Evolutionary conservation across 2,888 invertebrate species (phyloP).

Genomic region (Zelleria hepariella): DNA sequence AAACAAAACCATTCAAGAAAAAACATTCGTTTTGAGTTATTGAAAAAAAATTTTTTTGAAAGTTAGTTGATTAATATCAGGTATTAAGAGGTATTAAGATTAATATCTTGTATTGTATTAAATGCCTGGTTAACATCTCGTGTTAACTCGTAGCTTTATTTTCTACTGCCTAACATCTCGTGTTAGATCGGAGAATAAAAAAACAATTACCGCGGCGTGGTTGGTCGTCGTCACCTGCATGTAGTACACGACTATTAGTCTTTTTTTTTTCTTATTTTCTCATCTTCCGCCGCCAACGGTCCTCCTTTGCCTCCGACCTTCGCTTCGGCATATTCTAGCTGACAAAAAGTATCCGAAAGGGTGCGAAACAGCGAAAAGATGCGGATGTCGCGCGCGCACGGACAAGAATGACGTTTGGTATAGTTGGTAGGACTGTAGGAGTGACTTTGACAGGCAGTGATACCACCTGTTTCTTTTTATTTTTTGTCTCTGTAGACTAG

Average conservation of each 20-base stretch:
- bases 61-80: constrained; percentile 6
- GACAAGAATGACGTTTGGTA: constrained; percentile 3
- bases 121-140: constrained; percentile 3
- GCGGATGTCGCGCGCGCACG: constrained; percentile 3
- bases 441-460: background rate
- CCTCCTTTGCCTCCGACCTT: background rate
- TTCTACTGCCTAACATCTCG: background rate
- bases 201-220: background rate
- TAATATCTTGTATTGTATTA: constrained; percentile 1
- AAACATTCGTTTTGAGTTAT: background rate
- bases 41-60: background rate
- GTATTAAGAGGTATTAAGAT: too few relatives aligned
- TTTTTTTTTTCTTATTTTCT: background rate
- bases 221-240: background rate
- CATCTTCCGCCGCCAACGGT: background rate
- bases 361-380: background rate
- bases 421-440: background rate
- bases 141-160: background rate
- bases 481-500: background rate
- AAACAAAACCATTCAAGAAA: background rate
- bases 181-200: background rate
- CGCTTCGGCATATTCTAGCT: background rate
- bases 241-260: background rate
- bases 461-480: background rate
- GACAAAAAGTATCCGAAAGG: background rate